Conservation (phyloP, 2,888 invertebrate genomes). For the Athalia rosae region DNA sequence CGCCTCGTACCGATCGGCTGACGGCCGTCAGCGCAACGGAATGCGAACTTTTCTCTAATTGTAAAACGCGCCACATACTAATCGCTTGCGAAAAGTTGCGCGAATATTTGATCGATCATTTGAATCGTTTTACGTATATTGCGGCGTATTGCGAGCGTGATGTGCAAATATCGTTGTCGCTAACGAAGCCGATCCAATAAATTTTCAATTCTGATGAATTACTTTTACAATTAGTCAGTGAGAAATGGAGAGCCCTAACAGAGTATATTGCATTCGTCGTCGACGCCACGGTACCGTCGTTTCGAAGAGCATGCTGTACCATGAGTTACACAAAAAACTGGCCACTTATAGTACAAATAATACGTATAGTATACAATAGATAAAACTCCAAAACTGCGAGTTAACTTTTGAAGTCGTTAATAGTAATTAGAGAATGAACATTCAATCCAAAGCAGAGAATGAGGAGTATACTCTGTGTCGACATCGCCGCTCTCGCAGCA, state of each 20-base stretch:
- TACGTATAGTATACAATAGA: neutral
- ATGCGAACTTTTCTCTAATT: too few species aligned
- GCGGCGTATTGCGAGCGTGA: neutral
- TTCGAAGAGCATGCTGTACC: neutral
- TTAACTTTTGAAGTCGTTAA: slow-evolving; percentile 20
- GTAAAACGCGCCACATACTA: neutral
- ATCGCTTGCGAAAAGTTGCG: neutral
- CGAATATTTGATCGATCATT: slow-evolving; percentile 5
- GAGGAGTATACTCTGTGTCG: slow-evolving; percentile 19
- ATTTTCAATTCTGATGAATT: slow-evolving; percentile 26
- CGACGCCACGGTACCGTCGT: slow-evolving; percentile 14
- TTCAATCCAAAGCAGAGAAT: neutral
- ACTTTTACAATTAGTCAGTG: slow-evolving; percentile 24
- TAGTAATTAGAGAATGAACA: slow-evolving; percentile 35
- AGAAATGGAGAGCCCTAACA: slow-evolving; percentile 39
- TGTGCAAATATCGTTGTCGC: neutral
- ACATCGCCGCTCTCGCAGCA: neutral
- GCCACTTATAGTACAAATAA: too few species aligned
- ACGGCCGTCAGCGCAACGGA: too few species aligned
- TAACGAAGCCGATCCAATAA: neutral
- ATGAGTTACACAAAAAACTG: too few species aligned
- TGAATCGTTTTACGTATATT: slow-evolving; percentile 1
- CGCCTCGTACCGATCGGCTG: too few species aligned
- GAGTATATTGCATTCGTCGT: slow-evolving; percentile 9
- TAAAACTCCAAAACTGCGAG: slow-evolving; percentile 1